A percentile compares a stretch with the other conserved stretches of the same genome.
Evolutionary conservation across 30 jellyfish, hydroid and myxozoan genomes (phyloP).

Genomic region (Sanderia malayensis): DNA sequence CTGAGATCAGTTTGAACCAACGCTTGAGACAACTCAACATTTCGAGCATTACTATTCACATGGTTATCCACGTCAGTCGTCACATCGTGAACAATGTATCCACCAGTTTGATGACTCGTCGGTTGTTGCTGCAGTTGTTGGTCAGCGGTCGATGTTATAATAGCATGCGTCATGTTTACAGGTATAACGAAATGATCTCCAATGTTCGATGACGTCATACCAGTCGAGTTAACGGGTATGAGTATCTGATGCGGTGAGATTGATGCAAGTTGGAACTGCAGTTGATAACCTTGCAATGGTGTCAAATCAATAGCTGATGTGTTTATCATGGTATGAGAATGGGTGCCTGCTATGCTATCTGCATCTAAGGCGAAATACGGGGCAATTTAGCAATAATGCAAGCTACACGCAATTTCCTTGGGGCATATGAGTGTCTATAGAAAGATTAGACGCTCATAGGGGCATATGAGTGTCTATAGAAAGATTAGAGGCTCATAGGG

Average conservation of each 20-base stretch:
- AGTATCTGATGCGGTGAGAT: conserved; percentile 61
- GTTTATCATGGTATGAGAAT: conserved; percentile 23
- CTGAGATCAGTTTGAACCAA: conserved; percentile 76
- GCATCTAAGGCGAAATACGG: no score
- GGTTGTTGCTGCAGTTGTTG: conserved; percentile 2
- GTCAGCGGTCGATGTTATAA: conserved; percentile 43
- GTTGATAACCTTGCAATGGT: conserved; percentile 59
- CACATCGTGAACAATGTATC: conserved; percentile 62
- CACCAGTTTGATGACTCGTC: conserved; percentile 41
- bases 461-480: no score
- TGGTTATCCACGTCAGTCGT: conserved; percentile 21
- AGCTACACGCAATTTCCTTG: no score
- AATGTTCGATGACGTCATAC: conserved; percentile 40
- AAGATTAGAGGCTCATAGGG: no score
- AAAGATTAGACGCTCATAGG: no score
- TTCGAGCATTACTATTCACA: conserved; percentile 31
- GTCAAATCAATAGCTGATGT: conserved; percentile 53
- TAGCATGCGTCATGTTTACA: conserved; percentile 52
- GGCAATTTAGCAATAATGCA: no score
- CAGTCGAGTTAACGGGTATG: conserved; percentile 52
- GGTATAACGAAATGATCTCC: conserved; percentile 65
- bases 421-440: no score
- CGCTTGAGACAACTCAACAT: conserved; percentile 69
- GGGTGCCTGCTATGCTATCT: conserved; percentile 25
- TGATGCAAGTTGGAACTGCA: conserved; percentile 63